Percentiles rank a stretch among this genome's conserved stretches.
phyloP scores from a whole-genome alignment of 2,113 vertebrate genomes.

The Ctenodactylus gundi region DNA sequence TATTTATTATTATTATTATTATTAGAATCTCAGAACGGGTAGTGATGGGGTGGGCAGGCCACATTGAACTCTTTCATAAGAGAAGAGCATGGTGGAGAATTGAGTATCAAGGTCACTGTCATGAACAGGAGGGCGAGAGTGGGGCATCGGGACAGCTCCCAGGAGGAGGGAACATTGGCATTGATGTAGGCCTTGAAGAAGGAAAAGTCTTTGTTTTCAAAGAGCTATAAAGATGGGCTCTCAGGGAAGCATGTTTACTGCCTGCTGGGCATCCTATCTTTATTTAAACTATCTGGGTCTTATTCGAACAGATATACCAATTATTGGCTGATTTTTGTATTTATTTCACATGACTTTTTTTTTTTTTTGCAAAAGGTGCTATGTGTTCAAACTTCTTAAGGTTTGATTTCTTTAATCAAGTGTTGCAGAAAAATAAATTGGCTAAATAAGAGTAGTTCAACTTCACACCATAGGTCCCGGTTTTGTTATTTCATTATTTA shows the following conservation, averaged over 20 bases:
- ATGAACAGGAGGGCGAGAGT: too few relatives aligned
- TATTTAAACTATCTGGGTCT: not conserved
- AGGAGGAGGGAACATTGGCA: not conserved
- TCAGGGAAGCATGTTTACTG: not conserved
- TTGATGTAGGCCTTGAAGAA: not conserved
- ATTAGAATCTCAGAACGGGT: not conserved
- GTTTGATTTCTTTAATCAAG: slow-evolving; percentile 7
- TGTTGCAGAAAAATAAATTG: not conserved
- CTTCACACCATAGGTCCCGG: not conserved
- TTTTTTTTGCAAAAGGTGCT: not conserved
- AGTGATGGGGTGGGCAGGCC: too few relatives aligned
- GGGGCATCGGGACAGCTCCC: not conserved
- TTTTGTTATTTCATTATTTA: slow-evolving; percentile 15
- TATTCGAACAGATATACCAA: not conserved
- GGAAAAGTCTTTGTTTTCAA: not conserved
- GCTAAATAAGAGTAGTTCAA: not conserved
- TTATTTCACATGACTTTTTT: not conserved
- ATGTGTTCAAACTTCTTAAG: not conserved
- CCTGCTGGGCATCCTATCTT: not conserved
- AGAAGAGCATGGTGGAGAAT: not conserved
- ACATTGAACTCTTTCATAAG: not conserved
- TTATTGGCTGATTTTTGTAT: not conserved
- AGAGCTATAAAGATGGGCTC: not conserved
- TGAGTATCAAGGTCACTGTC: not conserved
- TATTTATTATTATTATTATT: not conserved